Percentiles rank a stretch among this genome's conserved stretches.
phyloP scores from a whole-genome alignment of 2,797 vertebrate genomes.

The Oreochromis grahami region DNA sequence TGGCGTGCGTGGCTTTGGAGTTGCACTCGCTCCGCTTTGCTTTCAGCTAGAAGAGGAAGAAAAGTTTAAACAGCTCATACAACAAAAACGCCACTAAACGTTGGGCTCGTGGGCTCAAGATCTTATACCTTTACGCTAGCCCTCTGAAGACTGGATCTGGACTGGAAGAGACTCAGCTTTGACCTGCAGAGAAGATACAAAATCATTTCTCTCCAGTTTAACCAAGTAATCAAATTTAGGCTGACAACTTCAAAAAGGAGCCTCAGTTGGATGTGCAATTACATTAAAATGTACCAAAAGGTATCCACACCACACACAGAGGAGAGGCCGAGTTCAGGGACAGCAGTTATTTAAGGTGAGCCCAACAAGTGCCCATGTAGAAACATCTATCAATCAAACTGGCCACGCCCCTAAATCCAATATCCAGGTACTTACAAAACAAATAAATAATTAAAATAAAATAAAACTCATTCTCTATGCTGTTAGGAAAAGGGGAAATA shows the following conservation, averaged over 20 bases:
- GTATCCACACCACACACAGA: background rate
- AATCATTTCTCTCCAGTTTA: background rate
- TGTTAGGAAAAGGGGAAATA: background rate
- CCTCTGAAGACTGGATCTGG: constrained; percentile 96
- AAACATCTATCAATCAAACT: background rate
- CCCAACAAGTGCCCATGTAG: background rate
- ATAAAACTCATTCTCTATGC: background rate
- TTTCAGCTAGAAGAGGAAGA: constrained; percentile 82
- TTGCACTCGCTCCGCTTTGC: constrained; percentile 92
- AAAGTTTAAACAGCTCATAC: background rate
- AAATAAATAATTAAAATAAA: background rate
- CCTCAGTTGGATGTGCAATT: background rate
- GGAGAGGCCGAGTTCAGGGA: background rate
- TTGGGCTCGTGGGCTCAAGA: background rate
- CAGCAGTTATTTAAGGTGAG: background rate
- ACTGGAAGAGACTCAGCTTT: constrained; percentile 97
- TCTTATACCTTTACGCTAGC: constrained; percentile 90
- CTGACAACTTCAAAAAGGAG: background rate
- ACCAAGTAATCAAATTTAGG: background rate
- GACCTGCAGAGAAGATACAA: constrained; percentile 75
- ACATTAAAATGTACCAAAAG: background rate
- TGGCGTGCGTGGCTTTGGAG: constrained; percentile 89
- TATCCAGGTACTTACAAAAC: background rate
- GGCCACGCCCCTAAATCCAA: fast-evolving
- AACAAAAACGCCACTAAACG: background rate